A percentile compares a stretch with the other conserved stretches of the same genome.
Evolutionary conservation across 2,113 vertebrate genomes (phyloP).

Genomic region (Azemiops feae): DNA sequence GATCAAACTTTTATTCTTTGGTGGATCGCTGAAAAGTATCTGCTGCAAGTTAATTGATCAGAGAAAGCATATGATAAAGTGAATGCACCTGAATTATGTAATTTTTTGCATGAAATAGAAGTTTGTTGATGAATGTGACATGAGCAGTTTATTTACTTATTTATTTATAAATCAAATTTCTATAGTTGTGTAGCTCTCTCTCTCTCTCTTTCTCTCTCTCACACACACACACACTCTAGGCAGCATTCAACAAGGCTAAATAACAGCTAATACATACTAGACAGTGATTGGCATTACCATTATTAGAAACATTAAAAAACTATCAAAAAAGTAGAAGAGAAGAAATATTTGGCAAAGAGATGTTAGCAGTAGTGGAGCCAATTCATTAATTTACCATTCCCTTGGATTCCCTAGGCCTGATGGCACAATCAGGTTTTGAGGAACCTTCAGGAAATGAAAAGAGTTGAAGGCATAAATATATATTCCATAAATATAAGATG

Average conservation of each 20-base stretch:
- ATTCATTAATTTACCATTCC: neutral
- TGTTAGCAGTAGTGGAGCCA: neutral
- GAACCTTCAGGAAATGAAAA: neutral
- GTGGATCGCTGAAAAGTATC: neutral
- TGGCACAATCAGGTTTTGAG: neutral
- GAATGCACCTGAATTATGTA: neutral
- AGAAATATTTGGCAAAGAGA: neutral
- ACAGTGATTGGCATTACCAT: neutral
- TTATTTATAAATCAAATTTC: neutral
- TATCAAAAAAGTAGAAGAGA: neutral
- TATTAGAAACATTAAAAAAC: neutral
- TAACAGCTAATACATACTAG: neutral
- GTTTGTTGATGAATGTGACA: neutral
- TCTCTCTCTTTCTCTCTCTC: too few relatives aligned
- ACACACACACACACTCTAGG: neutral
- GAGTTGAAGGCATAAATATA: neutral
- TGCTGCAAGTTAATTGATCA: neutral
- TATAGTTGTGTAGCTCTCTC: neutral
- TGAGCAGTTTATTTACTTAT: neutral
- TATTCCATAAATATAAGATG: neutral
- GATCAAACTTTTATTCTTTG: neutral
- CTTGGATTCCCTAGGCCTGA: neutral
- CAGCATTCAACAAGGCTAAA: neutral
- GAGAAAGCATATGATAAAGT: neutral
- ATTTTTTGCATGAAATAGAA: neutral